phyloP scores from a whole-genome alignment of 2,888 invertebrate genomes.

The Drosophila monieri region DNA sequence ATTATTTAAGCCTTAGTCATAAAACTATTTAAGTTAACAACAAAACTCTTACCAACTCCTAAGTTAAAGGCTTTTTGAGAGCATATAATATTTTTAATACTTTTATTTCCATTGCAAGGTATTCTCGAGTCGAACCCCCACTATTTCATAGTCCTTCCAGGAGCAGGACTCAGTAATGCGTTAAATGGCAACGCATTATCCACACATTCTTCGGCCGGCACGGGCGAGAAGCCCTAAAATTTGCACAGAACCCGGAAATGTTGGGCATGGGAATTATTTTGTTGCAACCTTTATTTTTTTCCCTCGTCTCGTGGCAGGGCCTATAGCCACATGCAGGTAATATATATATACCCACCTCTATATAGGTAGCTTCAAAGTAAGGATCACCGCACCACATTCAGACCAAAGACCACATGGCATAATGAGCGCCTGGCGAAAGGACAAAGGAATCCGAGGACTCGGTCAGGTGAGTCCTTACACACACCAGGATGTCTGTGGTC shows the following conservation, averaged over 20 bases:
- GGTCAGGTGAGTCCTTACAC: constrained; percentile 27
- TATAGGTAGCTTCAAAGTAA: constrained; percentile 61
- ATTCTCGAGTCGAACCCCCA: not conserved
- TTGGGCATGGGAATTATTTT: constrained; percentile 50
- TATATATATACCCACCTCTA: not conserved
- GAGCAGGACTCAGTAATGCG: constrained; percentile 51
- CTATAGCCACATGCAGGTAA: constrained; percentile 4
- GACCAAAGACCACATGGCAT: constrained; percentile 73
- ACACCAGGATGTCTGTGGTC: constrained; percentile 68
- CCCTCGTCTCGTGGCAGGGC: not conserved
- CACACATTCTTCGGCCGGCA: constrained; percentile 55
- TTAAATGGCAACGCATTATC: constrained; percentile 71
- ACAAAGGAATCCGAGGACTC: constrained; percentile 34
- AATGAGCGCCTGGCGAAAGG: constrained; percentile 53
- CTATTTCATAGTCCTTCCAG: not conserved
- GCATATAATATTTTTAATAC: no score
- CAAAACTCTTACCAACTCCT: no score
- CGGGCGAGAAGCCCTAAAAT: constrained; percentile 65
- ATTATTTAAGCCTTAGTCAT: no score
- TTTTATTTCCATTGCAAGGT: not conserved
- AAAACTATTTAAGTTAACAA: no score
- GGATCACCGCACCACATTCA: constrained; percentile 56
- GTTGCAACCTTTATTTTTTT: constrained; percentile 33
- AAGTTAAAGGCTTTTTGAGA: no score
- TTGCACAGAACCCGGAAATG: constrained; percentile 50